Percentiles rank a stretch among this genome's conserved stretches.
Conservation (phyloP, 2,888 invertebrate genomes). For the Hoplodrina ambigua region DNA sequence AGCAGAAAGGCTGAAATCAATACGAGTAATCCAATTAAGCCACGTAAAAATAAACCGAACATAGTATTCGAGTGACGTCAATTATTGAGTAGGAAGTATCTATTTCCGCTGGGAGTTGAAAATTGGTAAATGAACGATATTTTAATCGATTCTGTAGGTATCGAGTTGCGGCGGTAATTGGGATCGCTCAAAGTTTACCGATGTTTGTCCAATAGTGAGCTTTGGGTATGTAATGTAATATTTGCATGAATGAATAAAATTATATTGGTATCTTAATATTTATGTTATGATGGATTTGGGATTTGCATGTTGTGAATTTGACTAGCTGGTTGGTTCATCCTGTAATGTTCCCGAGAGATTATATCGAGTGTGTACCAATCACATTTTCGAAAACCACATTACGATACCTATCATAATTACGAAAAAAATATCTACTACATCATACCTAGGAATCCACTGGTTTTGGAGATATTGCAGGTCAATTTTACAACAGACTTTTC, state of each 20-base stretch:
- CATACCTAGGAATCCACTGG: no score
- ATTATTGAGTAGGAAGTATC: conserved; percentile 44
- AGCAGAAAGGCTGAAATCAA: conserved; percentile 31
- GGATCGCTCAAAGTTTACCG: conserved; percentile 55
- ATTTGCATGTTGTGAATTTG: not conserved
- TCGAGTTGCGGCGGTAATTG: conserved; percentile 52
- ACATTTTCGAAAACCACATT: no score
- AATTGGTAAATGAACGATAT: conserved; percentile 34
- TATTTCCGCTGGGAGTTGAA: conserved; percentile 45
- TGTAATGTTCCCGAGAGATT: no score
- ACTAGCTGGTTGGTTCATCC: not conserved
- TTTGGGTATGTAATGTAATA: conserved; percentile 35
- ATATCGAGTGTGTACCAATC: no score
- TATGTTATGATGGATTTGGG: conserved; percentile 9
- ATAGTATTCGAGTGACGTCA: conserved; percentile 20
- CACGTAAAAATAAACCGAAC: conserved; percentile 39
- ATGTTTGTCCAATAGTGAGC: conserved; percentile 45
- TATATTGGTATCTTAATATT: conserved; percentile 34
- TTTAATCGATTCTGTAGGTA: conserved; percentile 42
- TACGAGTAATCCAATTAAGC: conserved; percentile 40
- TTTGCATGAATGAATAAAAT: conserved; percentile 30
- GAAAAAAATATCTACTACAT: no score
- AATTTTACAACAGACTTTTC: no score
- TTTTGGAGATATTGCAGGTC: no score
- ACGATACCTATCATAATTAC: no score